Percentiles rank a stretch among this genome's conserved stretches.
phyloP scores from a whole-genome alignment of 2,888 invertebrate species.

The Thecophora atra region DNA sequence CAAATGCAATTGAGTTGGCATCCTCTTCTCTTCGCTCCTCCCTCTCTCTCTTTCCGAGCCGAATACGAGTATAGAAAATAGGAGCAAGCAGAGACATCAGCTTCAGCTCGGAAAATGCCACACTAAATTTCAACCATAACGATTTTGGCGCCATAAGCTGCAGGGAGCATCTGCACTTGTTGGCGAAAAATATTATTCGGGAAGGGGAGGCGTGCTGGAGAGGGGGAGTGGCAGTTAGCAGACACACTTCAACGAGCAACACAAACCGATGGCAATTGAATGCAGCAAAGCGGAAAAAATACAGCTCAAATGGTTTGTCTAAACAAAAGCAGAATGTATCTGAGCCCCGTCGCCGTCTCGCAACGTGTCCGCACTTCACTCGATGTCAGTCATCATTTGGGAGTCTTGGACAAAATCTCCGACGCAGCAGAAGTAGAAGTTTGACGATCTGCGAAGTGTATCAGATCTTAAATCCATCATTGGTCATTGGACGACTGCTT shows the following conservation, averaged over 20 bases:
- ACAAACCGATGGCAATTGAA: slow-evolving; percentile 17
- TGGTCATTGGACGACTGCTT: no score
- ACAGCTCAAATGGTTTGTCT: background rate
- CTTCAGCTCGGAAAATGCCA: slow-evolving; percentile 4
- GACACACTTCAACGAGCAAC: background rate
- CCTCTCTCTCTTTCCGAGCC: no score
- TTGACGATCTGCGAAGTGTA: no score
- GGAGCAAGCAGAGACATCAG: background rate
- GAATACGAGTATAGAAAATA: background rate
- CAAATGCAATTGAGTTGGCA: background rate
- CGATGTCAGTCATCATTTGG: no score
- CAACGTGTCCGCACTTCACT: background rate
- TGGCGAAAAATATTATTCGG: slow-evolving; percentile 14
- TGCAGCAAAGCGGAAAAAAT: slow-evolving; percentile 16
- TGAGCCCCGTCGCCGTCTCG: background rate
- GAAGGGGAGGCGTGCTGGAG: background rate
- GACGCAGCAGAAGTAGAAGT: no score
- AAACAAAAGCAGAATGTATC: background rate
- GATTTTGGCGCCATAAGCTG: slow-evolving; percentile 2
- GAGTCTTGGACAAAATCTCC: no score
- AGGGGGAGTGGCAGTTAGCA: background rate
- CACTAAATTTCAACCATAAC: slow-evolving; percentile 5
- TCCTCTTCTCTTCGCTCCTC: no score
- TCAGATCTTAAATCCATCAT: no score
- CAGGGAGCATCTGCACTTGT: slow-evolving; percentile 10